Evolutionary conservation across 2,797 vertebrate genomes (phyloP).

Genomic region (Sebastes nivosus): DNA sequence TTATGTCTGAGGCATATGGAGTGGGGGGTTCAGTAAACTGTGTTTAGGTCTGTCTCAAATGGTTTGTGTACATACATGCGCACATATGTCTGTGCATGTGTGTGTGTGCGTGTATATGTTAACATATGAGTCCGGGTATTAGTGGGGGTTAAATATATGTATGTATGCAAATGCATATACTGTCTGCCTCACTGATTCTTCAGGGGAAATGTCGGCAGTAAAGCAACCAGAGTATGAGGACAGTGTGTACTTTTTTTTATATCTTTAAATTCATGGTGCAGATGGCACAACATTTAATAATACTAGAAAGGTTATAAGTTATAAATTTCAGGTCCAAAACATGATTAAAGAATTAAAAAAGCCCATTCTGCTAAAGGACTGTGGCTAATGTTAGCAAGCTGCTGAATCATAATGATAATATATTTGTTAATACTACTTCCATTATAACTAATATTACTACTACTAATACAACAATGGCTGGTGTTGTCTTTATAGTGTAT

Average conservation of each 20-base stretch:
- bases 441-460: neutral
- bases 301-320: neutral
- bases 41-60: slow-evolving; percentile 55
- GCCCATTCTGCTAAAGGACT: neutral
- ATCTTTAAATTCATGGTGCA: neutral
- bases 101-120: slow-evolving; percentile 26
- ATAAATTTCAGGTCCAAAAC: neutral
- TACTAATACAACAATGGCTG: neutral
- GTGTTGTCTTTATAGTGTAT: neutral
- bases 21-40: slow-evolving; percentile 41
- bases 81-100: slow-evolving; percentile 53
- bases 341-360: neutral
- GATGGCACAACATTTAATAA: neutral
- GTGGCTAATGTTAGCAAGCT: neutral
- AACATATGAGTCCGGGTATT: slow-evolving; percentile 58
- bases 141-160: slow-evolving; percentile 64
- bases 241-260: neutral
- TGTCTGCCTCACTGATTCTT: slow-evolving; percentile 59
- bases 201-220: slow-evolving; percentile 16
- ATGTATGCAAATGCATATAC: slow-evolving; percentile 69
- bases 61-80: slow-evolving; percentile 51
- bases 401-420: neutral
- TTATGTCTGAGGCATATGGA: slow-evolving; percentile 75
- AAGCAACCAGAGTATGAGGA: slow-evolving; percentile 15
- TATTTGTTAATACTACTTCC: neutral